Conservation (phyloP, 2,888 invertebrate species). For the Eubasilissa splendida region DNA sequence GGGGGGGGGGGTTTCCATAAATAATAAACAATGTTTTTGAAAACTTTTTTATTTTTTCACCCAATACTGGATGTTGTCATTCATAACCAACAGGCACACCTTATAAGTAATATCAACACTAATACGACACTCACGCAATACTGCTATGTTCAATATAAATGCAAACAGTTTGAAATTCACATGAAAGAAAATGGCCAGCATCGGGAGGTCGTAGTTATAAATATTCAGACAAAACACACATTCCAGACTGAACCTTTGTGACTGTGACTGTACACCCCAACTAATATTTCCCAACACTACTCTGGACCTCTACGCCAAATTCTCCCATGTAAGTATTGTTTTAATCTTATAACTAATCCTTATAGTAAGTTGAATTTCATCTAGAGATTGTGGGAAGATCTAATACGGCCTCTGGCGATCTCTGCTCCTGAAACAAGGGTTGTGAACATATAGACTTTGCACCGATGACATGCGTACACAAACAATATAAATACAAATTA, state of each 20-base stretch:
- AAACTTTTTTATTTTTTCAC: constrained; percentile 23
- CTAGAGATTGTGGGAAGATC: constrained; percentile 33
- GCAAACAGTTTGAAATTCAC: neutral
- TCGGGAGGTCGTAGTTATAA: no score
- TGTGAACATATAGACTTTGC: constrained; percentile 25
- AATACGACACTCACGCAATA: constrained; percentile 7
- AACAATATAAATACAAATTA: neutral
- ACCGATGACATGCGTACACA: neutral
- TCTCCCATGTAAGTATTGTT: neutral
- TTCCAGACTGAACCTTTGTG: no score
- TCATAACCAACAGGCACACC: constrained; percentile 23
- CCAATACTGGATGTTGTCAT: constrained; percentile 12
- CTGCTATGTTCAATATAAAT: neutral
- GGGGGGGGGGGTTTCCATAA: no score
- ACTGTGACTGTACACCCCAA: no score
- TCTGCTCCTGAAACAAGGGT: constrained; percentile 68
- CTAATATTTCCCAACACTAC: no score
- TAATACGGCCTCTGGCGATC: constrained; percentile 71
- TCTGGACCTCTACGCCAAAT: neutral
- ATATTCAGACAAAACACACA: no score
- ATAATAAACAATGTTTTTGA: neutral
- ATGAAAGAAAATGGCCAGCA: neutral
- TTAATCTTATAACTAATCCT: constrained; percentile 15
- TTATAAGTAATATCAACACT: neutral
- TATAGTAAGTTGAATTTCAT: constrained; percentile 13